Conservation (phyloP, 2,888 invertebrate species). For the Platycheirus albimanus region DNA sequence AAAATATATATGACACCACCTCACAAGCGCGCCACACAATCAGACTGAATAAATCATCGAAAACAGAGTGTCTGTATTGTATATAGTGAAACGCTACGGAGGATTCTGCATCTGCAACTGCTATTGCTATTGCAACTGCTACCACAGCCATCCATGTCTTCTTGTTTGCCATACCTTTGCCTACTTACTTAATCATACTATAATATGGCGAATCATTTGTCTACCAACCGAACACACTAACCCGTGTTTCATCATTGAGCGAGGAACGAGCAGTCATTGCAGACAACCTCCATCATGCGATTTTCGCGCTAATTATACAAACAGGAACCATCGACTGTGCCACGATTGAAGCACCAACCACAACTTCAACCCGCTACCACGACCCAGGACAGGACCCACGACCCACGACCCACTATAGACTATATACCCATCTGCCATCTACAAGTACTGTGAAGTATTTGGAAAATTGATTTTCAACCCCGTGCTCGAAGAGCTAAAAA, state of each 20-base stretch:
- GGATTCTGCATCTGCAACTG: constrained; percentile 7
- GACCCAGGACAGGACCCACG: too few relatives aligned
- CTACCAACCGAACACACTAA: constrained; percentile 34
- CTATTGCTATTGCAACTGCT: too few relatives aligned
- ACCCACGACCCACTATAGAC: too few relatives aligned
- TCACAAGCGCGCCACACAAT: constrained; percentile 64
- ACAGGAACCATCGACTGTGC: constrained; percentile 16
- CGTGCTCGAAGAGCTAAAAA: constrained; percentile 5
- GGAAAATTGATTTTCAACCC: constrained; percentile 63
- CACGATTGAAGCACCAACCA: constrained; percentile 6
- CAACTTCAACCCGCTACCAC: not conserved
- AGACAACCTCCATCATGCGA: constrained; percentile 46
- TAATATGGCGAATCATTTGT: constrained; percentile 65
- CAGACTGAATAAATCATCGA: constrained; percentile 67
- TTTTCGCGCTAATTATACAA: constrained; percentile 59
- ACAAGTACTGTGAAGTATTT: constrained; percentile 23
- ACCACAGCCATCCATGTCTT: constrained; percentile 43
- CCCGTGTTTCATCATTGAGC: constrained; percentile 49
- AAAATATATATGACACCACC: constrained; percentile 68
- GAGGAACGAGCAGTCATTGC: constrained; percentile 23
- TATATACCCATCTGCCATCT: not conserved
- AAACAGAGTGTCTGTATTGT: constrained; percentile 50
- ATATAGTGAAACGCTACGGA: constrained; percentile 38
- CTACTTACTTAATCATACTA: constrained; percentile 71
- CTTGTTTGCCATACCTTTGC: constrained; percentile 68